Percentiles rank a stretch among this genome's conserved stretches.
phyloP scores from a whole-genome alignment of 2,797 vertebrate genomes.

The Cuculus canorus region DNA sequence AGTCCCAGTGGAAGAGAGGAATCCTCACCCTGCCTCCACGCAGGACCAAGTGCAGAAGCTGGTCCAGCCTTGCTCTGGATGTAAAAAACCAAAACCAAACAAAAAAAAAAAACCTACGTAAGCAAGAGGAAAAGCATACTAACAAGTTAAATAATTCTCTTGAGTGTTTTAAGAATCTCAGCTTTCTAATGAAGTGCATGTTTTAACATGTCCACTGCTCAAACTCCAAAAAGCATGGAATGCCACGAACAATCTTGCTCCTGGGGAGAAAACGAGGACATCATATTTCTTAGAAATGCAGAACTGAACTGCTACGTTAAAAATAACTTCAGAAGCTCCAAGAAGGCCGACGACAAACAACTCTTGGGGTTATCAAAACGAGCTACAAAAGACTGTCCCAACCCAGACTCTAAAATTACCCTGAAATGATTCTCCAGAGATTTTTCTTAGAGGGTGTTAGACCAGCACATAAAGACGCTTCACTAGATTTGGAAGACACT shows the following conservation, averaged over 20 bases:
- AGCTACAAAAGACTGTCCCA: background rate
- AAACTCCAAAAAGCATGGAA: background rate
- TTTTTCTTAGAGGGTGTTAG: background rate
- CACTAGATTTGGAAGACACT: background rate
- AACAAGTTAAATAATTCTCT: background rate
- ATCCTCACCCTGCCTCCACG: background rate
- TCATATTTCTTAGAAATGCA: background rate
- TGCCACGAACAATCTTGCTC: background rate
- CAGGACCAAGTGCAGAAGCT: background rate
- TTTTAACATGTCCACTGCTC: background rate
- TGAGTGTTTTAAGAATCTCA: background rate
- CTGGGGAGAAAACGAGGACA: background rate
- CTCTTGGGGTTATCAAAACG: background rate
- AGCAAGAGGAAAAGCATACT: background rate
- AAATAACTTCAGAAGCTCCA: background rate
- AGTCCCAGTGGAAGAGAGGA: background rate
- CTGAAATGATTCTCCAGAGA: background rate
- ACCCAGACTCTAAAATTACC: background rate
- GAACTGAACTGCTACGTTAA: background rate
- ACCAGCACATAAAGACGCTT: background rate
- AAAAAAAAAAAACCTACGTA: rapidly evolving
- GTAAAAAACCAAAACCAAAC: background rate
- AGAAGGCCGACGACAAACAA: constrained; percentile 9
- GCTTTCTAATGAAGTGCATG: background rate
- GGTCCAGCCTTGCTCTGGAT: background rate